These are phyloP conservation scores for Illadopsis cleaveri DNA, from an alignment of 2,113 vertebrate genomes.

Conservation along the genomic window DNA sequence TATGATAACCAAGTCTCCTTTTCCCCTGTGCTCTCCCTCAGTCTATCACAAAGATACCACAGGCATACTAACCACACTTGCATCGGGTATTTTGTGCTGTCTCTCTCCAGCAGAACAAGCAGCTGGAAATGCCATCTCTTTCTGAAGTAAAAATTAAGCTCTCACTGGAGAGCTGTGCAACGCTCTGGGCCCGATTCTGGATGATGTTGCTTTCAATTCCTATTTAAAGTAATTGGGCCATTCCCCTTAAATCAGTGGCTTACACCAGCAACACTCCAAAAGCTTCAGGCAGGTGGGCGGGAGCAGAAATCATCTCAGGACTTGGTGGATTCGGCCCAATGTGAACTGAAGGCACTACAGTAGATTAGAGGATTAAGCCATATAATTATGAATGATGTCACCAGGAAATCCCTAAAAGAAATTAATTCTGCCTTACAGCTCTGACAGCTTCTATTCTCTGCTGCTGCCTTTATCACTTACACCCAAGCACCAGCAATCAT, in stretches of 20 bases:
- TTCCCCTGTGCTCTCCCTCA: conserved; percentile 21
- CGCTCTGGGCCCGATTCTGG: not conserved
- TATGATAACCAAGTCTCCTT: conserved; percentile 23
- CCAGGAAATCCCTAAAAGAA: conserved; percentile 47
- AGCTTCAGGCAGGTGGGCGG: not conserved
- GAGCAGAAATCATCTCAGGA: not conserved
- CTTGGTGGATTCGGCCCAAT: conserved; percentile 9
- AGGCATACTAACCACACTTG: not conserved
- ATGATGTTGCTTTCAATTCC: not conserved
- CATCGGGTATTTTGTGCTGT: not conserved
- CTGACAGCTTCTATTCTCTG: not conserved
- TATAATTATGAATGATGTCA: conserved; percentile 26
- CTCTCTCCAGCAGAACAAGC: not conserved
- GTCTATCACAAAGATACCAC: conserved; percentile 4
- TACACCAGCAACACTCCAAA: not conserved
- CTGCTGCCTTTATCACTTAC: not conserved
- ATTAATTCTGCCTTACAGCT: conserved; percentile 17
- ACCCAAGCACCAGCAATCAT: not conserved
- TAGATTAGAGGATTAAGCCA: conserved; percentile 28
- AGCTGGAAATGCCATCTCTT: not conserved
- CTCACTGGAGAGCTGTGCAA: not conserved
- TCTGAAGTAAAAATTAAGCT: not conserved
- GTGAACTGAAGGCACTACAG: not conserved
- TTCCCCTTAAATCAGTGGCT: not conserved
- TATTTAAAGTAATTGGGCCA: conserved; percentile 18